phyloP scores from a whole-genome alignment of 2,797 vertebrate genomes.

The Chanos chanos region DNA sequence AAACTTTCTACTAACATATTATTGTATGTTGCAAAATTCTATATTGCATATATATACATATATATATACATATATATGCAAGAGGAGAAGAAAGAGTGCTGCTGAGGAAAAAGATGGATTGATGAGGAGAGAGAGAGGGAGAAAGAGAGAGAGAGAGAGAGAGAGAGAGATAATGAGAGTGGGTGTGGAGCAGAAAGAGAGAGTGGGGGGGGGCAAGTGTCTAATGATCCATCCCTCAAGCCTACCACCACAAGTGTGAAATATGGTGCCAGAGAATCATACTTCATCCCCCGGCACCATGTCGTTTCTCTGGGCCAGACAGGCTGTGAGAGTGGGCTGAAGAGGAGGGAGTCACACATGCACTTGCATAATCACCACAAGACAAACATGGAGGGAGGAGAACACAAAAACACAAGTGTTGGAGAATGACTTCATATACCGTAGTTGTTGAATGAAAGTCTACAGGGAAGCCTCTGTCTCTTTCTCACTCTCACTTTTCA shows the following conservation, averaged over 20 bases:
- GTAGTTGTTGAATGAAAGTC: no score
- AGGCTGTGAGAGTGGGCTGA: slow-evolving; percentile 32
- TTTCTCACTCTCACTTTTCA: no score
- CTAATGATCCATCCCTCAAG: slow-evolving; percentile 53
- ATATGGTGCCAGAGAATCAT: slow-evolving; percentile 40
- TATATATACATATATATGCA: no score
- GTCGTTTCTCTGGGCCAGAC: slow-evolving; percentile 31
- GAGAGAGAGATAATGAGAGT: slow-evolving; percentile 22
- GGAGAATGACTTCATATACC: no score
- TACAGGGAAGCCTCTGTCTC: background rate
- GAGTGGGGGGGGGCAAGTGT: slow-evolving; percentile 35
- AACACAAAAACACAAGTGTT: slow-evolving; percentile 1
- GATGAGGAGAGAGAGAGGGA: slow-evolving; percentile 5
- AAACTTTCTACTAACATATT: no score
- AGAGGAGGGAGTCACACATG: slow-evolving; percentile 7
- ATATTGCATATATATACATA: no score
- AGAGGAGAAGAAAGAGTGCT: background rate
- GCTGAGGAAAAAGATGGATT: background rate
- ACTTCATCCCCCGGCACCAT: slow-evolving; percentile 41
- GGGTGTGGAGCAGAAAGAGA: background rate
- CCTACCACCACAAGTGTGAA: slow-evolving; percentile 43
- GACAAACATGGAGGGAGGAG: slow-evolving; percentile 8
- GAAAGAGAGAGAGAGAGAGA: slow-evolving; percentile 4
- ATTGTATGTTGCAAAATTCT: no score
- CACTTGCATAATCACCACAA: slow-evolving; percentile 29